A percentile compares a stretch with the other conserved stretches of the same genome.
phyloP scores from a whole-genome alignment of 2,113 vertebrate species.

The Telmatochromis brachygnathus region DNA sequence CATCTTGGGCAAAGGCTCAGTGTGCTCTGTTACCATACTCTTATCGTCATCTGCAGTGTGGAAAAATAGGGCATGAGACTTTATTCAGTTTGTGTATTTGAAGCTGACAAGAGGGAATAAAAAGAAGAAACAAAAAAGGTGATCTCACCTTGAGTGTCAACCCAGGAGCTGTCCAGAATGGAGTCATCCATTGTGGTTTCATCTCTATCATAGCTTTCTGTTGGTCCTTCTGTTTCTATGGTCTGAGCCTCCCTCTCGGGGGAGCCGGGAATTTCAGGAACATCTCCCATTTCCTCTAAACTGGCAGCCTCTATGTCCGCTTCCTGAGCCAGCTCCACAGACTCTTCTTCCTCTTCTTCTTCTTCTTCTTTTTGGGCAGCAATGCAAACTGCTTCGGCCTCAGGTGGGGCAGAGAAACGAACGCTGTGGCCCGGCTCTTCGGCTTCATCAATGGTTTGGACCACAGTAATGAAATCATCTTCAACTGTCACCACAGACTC shows the following conservation, averaged over 20 bases:
- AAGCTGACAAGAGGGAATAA: background rate
- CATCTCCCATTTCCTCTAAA: conserved; percentile 66
- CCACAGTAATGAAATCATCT: conserved; percentile 96
- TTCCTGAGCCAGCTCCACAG: conserved; percentile 73
- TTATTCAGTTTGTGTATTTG: background rate
- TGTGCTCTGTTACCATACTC: conserved; percentile 91
- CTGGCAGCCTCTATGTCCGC: conserved; percentile 72
- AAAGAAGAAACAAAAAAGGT: background rate
- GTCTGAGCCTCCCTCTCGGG: conserved; percentile 68
- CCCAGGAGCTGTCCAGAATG: conserved; percentile 97
- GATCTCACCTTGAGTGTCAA: conserved; percentile 93
- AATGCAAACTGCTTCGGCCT: conserved; percentile 58
- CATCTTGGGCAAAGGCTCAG: conserved; percentile 85
- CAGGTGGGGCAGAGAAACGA: conserved; percentile 82
- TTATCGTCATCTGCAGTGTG: conserved; percentile 86
- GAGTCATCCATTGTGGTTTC: conserved; percentile 98
- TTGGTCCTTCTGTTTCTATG: conserved; percentile 77
- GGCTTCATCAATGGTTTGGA: conserved; percentile 91
- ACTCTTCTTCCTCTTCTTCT: conserved; percentile 64
- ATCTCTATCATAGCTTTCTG: conserved; percentile 90
- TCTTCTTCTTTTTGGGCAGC: conserved; percentile 52
- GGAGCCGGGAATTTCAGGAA: conserved; percentile 74
- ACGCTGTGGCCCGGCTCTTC: conserved; percentile 87
- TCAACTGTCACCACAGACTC: conserved; percentile 96
- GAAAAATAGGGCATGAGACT: background rate